Evolutionary conservation across 2,113 vertebrate species (phyloP).

Genomic region (Megaleporinus macrocephalus): DNA sequence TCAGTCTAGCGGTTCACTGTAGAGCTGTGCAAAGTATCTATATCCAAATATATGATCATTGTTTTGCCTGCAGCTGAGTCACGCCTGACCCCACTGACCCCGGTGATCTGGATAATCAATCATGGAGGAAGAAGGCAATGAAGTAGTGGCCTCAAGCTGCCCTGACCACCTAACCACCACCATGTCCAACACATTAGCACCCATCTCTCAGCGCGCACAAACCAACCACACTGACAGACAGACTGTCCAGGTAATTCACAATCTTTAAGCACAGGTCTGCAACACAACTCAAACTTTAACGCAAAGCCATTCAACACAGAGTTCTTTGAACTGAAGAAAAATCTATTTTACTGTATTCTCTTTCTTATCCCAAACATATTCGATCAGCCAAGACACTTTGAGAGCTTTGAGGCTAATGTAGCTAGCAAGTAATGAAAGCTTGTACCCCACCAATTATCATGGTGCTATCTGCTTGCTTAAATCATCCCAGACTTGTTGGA

Average conservation of each 20-base stretch:
- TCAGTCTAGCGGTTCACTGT: neutral
- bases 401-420: too few species aligned
- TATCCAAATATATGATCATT: too few species aligned
- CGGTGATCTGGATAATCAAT: slow-evolving; percentile 3
- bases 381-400: too few species aligned
- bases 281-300: neutral
- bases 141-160: slow-evolving; percentile 65
- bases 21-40: too few species aligned
- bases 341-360: too few species aligned
- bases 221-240: slow-evolving; percentile 84
- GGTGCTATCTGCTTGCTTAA: too few species aligned
- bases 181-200: slow-evolving; percentile 65
- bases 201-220: slow-evolving; percentile 67
- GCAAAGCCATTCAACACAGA: neutral
- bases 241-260: slow-evolving; percentile 86
- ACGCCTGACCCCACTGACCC: slow-evolving; percentile 50
- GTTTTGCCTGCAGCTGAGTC: neutral
- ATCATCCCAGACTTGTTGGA: too few species aligned
- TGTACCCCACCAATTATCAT: too few species aligned
- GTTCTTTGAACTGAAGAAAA: too few species aligned
- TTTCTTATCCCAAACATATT: too few species aligned
- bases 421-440: too few species aligned
- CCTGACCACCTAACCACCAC: neutral
- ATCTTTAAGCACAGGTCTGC: too few species aligned
- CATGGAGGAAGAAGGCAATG: slow-evolving; percentile 65